These are phyloP conservation scores for Trichopria drosophilae DNA, from an alignment of 2,888 invertebrate genomes.

Conservation along the genomic window DNA sequence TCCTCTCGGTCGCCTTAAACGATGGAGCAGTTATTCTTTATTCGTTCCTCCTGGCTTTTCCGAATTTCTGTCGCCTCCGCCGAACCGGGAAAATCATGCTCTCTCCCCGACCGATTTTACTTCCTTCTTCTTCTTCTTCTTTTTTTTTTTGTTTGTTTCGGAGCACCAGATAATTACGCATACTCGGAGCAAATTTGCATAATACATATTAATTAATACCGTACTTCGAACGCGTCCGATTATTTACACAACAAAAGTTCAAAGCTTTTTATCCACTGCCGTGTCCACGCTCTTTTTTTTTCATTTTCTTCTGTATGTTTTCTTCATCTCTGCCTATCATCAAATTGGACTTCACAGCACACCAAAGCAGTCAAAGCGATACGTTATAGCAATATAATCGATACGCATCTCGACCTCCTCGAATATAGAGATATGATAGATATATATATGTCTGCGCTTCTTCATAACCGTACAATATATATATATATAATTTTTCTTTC, in stretches of 20 bases:
- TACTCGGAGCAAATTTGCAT: constrained; percentile 36
- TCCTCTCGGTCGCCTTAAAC: too few relatives aligned
- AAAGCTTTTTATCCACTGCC: constrained; percentile 36
- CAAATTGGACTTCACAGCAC: constrained; percentile 36
- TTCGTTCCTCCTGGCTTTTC: too few relatives aligned
- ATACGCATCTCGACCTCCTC: not conserved
- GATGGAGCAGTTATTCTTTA: too few relatives aligned
- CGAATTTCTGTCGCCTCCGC: too few relatives aligned
- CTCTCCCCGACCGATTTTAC: too few relatives aligned
- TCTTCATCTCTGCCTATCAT: constrained; percentile 31
- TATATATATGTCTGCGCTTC: too few relatives aligned
- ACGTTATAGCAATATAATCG: constrained; percentile 13
- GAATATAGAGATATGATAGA: too few relatives aligned
- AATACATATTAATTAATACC: constrained; percentile 40
- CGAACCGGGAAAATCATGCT: too few relatives aligned
- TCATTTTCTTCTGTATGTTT: constrained; percentile 29
- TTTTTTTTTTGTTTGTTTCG: constrained; percentile 29
- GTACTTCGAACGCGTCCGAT: constrained; percentile 46
- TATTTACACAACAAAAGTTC: constrained; percentile 53
- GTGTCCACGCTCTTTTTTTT: constrained; percentile 29
- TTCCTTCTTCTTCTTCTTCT: constrained; percentile 12
- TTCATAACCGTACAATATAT: too few relatives aligned
- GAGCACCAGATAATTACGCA: constrained; percentile 40
- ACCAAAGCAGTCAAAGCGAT: constrained; percentile 43
- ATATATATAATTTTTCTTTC: not conserved